These are phyloP conservation scores for Anthrax anthrax DNA, from an alignment of 2,888 invertebrate species.

Conservation along the genomic window DNA sequence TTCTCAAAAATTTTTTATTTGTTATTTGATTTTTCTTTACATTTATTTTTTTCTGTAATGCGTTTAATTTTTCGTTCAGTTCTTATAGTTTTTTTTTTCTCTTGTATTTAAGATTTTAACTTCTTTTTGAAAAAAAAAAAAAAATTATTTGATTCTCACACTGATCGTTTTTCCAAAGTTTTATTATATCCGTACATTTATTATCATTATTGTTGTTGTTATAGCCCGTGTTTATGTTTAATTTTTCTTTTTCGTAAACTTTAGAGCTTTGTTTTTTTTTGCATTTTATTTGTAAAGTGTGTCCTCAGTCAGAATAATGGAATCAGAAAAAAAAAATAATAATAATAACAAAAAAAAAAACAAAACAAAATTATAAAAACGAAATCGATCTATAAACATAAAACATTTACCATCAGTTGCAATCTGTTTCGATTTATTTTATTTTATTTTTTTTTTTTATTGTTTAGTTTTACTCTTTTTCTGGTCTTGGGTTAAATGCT, in stretches of 20 bases:
- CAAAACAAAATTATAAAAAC: not conserved
- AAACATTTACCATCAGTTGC: constrained; percentile 5
- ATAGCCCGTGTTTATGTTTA: too few species aligned
- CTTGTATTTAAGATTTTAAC: too few species aligned
- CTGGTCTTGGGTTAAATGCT: too few species aligned
- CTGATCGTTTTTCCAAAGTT: constrained; percentile 9
- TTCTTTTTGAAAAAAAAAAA: not conserved
- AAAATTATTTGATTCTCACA: constrained; percentile 13
- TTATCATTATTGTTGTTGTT: constrained; percentile 1
- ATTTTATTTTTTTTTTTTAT: not conserved
- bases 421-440: constrained; percentile 1
- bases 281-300: not conserved
- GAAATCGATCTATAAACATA: constrained; percentile 2
- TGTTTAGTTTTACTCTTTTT: too few species aligned
- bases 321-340: not conserved
- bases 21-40: not conserved
- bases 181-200: constrained; percentile 12
- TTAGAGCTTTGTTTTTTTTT: not conserved
- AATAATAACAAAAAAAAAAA: not conserved
- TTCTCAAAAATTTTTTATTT: not conserved
- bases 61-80: not conserved
- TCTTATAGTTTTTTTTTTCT: too few species aligned
- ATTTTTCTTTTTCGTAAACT: constrained; percentile 3
- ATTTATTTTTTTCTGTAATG: not conserved
- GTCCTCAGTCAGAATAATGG: not conserved